Evolutionary conservation across 2,113 vertebrate genomes (phyloP), one percentile per base, ranked within the genome.

Genomic region (Kryptolebias marmoratus): DNA sequence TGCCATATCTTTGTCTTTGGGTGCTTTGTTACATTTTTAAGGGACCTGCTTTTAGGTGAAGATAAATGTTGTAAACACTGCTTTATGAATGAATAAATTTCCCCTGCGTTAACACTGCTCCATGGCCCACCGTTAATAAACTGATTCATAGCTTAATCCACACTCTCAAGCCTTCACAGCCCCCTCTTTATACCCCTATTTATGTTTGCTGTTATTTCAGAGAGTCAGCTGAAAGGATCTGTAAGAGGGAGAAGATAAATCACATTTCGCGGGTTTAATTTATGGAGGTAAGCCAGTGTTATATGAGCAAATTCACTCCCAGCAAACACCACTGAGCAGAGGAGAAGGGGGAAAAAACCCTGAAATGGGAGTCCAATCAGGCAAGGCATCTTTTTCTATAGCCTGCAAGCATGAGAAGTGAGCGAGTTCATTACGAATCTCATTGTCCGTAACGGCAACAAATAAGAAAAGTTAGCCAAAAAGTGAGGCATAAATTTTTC

Each of bases 41-140:
- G 69, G 39, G 76, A 53, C 75, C 75, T 83, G 84, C 88, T 85
- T 83, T 65, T n/a, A 32, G 80, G 86, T 84, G 86, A 87, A 91
- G 91, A 93, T 93, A 92, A 93, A 93, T 90, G 83, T 85, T 86
- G 86, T 91, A 90, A 93, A 93, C 89, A 89, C 85, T 84, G 69
- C 84, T 92, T 93, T 91, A 91, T 83, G 89, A 91, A 93, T 91
- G 82, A 89, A 93, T 93, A 91, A 90, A 92, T 91, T 79, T 82
- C 85, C 81, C 48, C 74, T 16, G 32, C 30, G 65, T 71, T 68
- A 68, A 77, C 84, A 70, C 52, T 14, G 72, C 79, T 80, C 87
- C 77, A 58, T 50, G 68, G 85, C 82, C 83, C 62, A 56, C 84
- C 48, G 80, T 90, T 94, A 94, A 93, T 92, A 92, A 88, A 89